Percentiles rank a stretch among this genome's conserved stretches.
Evolutionary conservation across 2,797 vertebrate genomes (phyloP).

Genomic region (Ataeniobius toweri): DNA sequence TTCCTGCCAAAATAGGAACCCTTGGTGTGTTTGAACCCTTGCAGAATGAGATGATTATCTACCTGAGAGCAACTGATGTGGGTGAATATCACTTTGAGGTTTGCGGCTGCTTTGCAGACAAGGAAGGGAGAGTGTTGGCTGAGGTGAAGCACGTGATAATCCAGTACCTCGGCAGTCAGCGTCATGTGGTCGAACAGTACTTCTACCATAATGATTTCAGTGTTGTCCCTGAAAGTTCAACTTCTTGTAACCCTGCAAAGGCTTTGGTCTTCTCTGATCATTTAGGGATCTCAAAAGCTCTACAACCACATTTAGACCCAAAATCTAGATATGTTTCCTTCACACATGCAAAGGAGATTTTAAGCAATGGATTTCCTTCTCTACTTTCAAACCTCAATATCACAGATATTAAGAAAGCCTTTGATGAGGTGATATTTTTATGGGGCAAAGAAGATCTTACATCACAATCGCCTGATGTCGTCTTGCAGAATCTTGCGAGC

Average conservation of each 20-base stretch:
- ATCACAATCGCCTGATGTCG: conserved; percentile 52
- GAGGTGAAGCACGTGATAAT: conserved; percentile 80
- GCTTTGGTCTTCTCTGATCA: conserved; percentile 83
- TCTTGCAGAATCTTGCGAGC: conserved; percentile 72
- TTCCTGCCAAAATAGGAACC: conserved; percentile 83
- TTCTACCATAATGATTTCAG: conserved; percentile 83
- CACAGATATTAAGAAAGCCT: conserved; percentile 60
- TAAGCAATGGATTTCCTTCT: conserved; percentile 55
- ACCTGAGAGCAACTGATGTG: conserved; percentile 77
- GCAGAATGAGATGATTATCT: conserved; percentile 86
- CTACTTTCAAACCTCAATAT: conserved; percentile 67
- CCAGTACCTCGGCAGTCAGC: conserved; percentile 72
- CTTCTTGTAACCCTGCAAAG: conserved; percentile 44
- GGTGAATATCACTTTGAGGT: conserved; percentile 75
- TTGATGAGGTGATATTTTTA: conserved; percentile 84
- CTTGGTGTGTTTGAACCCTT: conserved; percentile 80
- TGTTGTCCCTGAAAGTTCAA: conserved; percentile 44
- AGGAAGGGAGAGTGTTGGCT: conserved; percentile 79
- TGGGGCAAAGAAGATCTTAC: conserved; percentile 83
- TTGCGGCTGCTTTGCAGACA: conserved; percentile 86
- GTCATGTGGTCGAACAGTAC: conserved; percentile 76
- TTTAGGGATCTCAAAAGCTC: conserved; percentile 75
- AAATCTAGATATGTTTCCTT: conserved; percentile 48
- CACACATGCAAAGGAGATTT: conserved; percentile 54
- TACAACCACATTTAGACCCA: conserved; percentile 78